Conservation (phyloP, 1,140 invertebrate species). For the Lepidotrigona ventralis region DNA sequence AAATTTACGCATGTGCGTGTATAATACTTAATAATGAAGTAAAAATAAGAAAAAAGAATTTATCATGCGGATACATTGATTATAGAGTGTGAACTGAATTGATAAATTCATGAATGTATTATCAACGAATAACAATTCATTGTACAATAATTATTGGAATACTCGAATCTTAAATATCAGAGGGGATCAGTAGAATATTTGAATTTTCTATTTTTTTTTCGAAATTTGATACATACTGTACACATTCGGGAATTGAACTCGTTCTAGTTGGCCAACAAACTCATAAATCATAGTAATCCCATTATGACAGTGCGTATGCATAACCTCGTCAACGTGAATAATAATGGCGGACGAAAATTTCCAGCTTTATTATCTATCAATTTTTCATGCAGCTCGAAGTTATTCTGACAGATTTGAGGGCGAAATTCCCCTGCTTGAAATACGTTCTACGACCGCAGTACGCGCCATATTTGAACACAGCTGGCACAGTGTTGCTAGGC, state of each 20-base stretch:
- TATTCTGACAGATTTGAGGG: conserved; percentile 62
- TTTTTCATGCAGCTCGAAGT: conserved; percentile 53
- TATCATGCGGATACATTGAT: too few species aligned
- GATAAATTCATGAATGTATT: too few species aligned
- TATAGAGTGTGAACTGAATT: too few species aligned
- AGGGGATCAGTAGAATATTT: too few species aligned
- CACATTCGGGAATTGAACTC: background rate
- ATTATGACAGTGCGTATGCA: background rate
- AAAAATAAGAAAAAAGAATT: too few species aligned
- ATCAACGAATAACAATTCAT: too few species aligned
- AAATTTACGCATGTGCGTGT: too few species aligned
- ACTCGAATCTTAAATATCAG: too few species aligned
- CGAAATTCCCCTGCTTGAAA: conserved; percentile 56
- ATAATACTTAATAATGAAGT: too few species aligned
- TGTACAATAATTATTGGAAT: too few species aligned
- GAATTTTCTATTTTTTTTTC: too few species aligned
- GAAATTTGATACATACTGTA: background rate
- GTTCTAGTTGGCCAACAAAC: background rate
- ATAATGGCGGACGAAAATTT: background rate
- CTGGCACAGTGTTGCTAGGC: conserved; percentile 66
- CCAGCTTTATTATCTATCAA: background rate
- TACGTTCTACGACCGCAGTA: conserved; percentile 56
- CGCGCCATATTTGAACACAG: conserved; percentile 66
- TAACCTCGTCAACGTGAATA: background rate
- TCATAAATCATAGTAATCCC: background rate